These are phyloP conservation scores for Psilopogon haemacephalus DNA, from an alignment of 2,113 vertebrate genomes.

Conservation along the genomic window DNA sequence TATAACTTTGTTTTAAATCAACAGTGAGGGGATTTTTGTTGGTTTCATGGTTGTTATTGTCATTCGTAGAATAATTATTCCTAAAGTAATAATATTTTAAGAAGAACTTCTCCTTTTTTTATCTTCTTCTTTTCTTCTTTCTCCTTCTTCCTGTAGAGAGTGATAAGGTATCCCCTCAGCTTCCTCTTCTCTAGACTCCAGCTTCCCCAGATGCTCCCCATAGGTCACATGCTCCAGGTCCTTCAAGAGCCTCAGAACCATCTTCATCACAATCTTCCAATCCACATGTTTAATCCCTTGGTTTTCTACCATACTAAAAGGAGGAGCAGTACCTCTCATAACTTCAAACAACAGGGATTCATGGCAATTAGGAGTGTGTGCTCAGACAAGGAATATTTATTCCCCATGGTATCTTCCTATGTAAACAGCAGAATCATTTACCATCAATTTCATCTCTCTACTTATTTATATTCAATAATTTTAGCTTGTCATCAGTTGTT, in stretches of 20 bases:
- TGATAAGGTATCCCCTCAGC: too few relatives aligned
- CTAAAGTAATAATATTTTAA: not conserved
- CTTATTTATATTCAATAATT: not conserved
- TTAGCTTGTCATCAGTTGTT: not conserved
- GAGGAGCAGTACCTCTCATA: not conserved
- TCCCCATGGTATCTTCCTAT: not conserved
- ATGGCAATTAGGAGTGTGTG: not conserved
- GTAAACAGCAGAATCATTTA: not conserved
- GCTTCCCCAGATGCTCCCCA: too few relatives aligned
- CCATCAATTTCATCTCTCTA: not conserved
- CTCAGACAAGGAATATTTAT: not conserved
- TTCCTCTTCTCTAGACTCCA: too few relatives aligned
- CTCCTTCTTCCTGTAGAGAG: too few relatives aligned
- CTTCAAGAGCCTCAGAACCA: not conserved
- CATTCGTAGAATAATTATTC: not conserved
- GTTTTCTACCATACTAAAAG: not conserved
- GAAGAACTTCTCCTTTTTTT: not conserved
- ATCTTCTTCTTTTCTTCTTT: not conserved
- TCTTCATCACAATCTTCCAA: not conserved
- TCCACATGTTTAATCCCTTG: not conserved
- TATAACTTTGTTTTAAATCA: not conserved
- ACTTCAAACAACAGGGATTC: not conserved
- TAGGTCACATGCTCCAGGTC: too few relatives aligned
- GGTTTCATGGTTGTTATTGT: not conserved
- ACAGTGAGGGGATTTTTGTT: not conserved